Percentiles rank a stretch among this genome's conserved stretches.
phyloP scores from a whole-genome alignment of 2,113 vertebrate species.

The Naja naja region DNA sequence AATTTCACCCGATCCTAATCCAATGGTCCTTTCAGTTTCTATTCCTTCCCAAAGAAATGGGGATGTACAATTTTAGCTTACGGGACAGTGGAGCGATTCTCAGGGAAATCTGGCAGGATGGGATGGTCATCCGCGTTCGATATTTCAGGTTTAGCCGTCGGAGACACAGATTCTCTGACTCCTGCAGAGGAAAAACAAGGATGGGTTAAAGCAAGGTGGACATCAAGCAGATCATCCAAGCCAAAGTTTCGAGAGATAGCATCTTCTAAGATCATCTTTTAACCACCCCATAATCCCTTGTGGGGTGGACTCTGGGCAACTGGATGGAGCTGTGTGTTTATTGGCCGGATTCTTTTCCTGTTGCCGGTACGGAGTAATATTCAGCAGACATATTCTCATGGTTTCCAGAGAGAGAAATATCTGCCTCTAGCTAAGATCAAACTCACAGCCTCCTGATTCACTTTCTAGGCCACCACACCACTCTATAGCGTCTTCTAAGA shows the following conservation, averaged over 20 bases:
- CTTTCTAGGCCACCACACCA: too few relatives aligned
- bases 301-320: too few relatives aligned
- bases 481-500: too few relatives aligned
- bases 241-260: background rate
- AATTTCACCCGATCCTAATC: background rate
- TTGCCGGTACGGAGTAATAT: too few relatives aligned
- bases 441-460: too few relatives aligned
- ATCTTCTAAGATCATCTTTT: background rate
- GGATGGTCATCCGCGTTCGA: slow-evolving; percentile 80
- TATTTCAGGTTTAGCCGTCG: slow-evolving; percentile 76
- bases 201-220: background rate
- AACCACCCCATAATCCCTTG: too few relatives aligned
- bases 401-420: too few relatives aligned
- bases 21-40: background rate
- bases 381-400: too few relatives aligned
- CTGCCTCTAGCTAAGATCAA: too few relatives aligned
- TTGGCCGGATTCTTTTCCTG: too few relatives aligned
- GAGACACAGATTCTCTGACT: slow-evolving; percentile 90
- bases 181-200: slow-evolving; percentile 65
- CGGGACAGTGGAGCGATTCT: slow-evolving; percentile 80
- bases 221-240: background rate
- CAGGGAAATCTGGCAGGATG: slow-evolving; percentile 82
- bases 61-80: slow-evolving; percentile 69
- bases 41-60: background rate
- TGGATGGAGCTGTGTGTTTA: too few relatives aligned